These are phyloP conservation scores for Apis cerana DNA, from an alignment of 1,140 invertebrate species.

Conservation along the genomic window DNA sequence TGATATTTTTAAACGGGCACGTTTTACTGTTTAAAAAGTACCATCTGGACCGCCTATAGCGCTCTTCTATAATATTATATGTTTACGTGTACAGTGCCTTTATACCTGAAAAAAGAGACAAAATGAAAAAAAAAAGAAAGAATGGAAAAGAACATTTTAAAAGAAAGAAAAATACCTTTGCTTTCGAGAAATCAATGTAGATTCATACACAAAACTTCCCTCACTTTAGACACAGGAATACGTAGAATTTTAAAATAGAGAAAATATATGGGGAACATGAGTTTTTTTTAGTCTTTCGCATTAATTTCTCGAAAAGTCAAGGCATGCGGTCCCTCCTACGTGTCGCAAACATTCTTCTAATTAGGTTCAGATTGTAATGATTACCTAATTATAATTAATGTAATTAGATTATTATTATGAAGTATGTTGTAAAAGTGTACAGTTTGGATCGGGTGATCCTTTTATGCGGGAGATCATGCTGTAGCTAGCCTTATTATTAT, in stretches of 20 bases:
- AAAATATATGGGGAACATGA: not conserved
- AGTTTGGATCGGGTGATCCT: conserved; percentile 66
- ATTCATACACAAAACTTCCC: not conserved
- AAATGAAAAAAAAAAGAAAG: conserved; percentile 16
- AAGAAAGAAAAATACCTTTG: not conserved
- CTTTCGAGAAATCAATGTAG: conserved; percentile 32
- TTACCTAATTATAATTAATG: conserved; percentile 67
- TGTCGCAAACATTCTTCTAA: conserved; percentile 67
- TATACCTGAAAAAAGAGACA: conserved; percentile 70
- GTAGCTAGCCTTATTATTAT: conserved; percentile 75
- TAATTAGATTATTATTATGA: conserved; percentile 74
- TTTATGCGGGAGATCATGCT: conserved; percentile 51
- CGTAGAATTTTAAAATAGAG: not conserved
- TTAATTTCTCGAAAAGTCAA: conserved; percentile 39
- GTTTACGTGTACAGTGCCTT: conserved; percentile 79
- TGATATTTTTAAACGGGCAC: conserved; percentile 72
- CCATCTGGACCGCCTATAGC: conserved; percentile 64
- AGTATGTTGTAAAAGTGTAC: conserved; percentile 78
- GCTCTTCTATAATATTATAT: conserved; percentile 67
- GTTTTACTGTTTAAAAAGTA: conserved; percentile 65
- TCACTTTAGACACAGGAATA: not conserved
- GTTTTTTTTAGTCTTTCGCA: not conserved
- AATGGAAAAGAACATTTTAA: conserved; percentile 28
- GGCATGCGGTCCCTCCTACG: conserved; percentile 59
- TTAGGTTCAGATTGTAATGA: conserved; percentile 72